Base-by-base conservation (phyloP, 2,797 vertebrate species). In the Bradypodion pumilum region DNA sequence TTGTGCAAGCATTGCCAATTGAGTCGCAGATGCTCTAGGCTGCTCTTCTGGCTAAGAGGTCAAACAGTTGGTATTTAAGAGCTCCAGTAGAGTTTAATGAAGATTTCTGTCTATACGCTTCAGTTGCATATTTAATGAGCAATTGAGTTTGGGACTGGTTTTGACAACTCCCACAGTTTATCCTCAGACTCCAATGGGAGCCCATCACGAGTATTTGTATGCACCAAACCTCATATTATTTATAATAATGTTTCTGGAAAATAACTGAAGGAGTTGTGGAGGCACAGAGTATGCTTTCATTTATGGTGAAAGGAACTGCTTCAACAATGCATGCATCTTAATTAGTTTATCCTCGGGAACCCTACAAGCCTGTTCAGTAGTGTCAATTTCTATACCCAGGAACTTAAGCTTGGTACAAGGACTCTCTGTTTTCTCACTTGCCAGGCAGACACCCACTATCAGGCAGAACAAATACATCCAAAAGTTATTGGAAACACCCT, bases 21-120 rank as follows among this genome's bases (percentile, higher is more conserved):
- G 88, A 93, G 82, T 87, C 94, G 94, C 94, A 95, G 93, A 95
- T 94, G 93, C 93, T 94, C 90, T 90, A 94, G 85, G 70, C 87
- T 90, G 93, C 89, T 95, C 88, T 0, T 49, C 72, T 87, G 81
- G 88, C 80, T 93, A 92, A 88, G 88, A 89, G 68, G 74, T 86
- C 85, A 66, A 92, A 90, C 62, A 42, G 90, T 88, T 95, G 94
- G 94, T 92, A 89, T 95, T 85, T 65, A 52, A 86, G 87, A 82
- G 76, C 88, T 90, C 37, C 0, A 74, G 52, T 87, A 87, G 83
- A 84, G 70, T 83, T 85, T 91, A 93, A 91, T 93, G 92, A 94
- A 80, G 84, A 85, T 89, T 91, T 95, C 86, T 92, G 89, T 87
- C 86, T 88, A 89, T 60, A 86, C 78, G 78, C 78, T 89, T 81